Conservation (phyloP, 2,797 vertebrate genomes). For the Schizothorax lantsangensis region DNA sequence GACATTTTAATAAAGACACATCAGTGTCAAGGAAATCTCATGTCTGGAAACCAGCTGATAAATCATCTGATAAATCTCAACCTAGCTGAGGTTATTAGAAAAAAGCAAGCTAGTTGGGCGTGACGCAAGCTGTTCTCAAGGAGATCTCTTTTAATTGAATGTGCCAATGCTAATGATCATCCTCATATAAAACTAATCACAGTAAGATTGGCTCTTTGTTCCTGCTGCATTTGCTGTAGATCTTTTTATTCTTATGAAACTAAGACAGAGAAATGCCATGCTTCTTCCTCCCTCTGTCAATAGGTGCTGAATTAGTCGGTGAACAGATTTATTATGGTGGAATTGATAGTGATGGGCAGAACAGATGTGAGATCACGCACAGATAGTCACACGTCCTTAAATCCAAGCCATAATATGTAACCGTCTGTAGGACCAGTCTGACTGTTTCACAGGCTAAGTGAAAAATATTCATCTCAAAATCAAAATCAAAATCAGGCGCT, state of each 20-base stretch:
- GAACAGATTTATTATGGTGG: slow-evolving; percentile 1
- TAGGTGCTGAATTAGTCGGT: background rate
- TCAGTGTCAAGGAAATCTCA: background rate
- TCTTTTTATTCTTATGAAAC: background rate
- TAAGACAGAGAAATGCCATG: background rate
- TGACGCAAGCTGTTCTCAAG: background rate
- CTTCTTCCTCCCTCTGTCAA: background rate
- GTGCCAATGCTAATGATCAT: background rate
- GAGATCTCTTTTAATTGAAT: background rate
- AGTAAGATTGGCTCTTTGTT: background rate
- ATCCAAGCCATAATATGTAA: background rate
- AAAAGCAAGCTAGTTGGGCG: background rate
- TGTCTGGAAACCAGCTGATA: background rate
- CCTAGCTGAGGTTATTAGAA: background rate
- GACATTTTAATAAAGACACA: slow-evolving; percentile 2
- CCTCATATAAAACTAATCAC: background rate
- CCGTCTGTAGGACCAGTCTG: background rate
- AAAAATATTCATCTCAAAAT: slow-evolving; percentile 4
- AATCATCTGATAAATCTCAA: background rate
- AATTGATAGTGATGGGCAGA: background rate
- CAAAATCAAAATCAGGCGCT: background rate
- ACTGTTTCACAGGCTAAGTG: background rate
- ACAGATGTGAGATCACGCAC: background rate
- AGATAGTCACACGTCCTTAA: background rate
- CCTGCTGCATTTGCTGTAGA: too few relatives aligned